These are phyloP conservation scores for Acanthacorydalis orientalis DNA, from an alignment of 2,888 invertebrate species.

Conservation along the genomic window DNA sequence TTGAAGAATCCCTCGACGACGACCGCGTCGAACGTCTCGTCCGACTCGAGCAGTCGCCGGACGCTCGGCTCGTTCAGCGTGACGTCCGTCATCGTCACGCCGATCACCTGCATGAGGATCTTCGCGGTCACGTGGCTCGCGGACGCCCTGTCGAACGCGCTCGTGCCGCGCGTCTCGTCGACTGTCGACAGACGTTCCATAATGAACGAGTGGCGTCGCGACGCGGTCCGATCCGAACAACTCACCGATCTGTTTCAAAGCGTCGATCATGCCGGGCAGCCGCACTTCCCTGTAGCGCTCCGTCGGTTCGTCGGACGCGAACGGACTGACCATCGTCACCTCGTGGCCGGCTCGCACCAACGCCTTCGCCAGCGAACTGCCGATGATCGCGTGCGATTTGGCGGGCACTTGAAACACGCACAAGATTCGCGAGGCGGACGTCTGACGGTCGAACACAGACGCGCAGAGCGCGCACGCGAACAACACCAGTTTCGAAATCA, in stretches of 20 bases:
- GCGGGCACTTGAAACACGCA: slow-evolving; percentile 16
- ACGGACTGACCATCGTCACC: slow-evolving; percentile 20
- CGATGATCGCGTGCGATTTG: slow-evolving; percentile 17
- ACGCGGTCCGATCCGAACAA: too few relatives aligned
- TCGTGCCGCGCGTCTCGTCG: not conserved
- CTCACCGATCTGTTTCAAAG: not conserved
- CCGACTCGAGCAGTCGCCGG: slow-evolving; percentile 14
- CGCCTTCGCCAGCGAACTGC: slow-evolving; percentile 16
- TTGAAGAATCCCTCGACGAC: slow-evolving; percentile 17
- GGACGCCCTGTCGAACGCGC: not conserved
- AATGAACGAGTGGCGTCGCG: too few relatives aligned
- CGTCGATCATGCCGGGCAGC: slow-evolving; percentile 9
- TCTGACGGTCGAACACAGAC: not conserved
- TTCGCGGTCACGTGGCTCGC: not conserved
- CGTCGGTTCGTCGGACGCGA: slow-evolving; percentile 21
- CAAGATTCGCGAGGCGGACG: slow-evolving; percentile 13
- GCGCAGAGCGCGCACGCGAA: not conserved
- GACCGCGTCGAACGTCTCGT: slow-evolving; percentile 16
- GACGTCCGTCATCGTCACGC: slow-evolving; percentile 6
- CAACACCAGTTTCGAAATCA: not conserved
- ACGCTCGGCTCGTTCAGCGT: slow-evolving; percentile 12
- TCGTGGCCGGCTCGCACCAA: slow-evolving; percentile 25
- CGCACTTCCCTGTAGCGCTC: slow-evolving; percentile 26
- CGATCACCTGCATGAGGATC: not conserved
- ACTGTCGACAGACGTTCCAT: too few relatives aligned